Evolutionary conservation across 2,797 vertebrate species (phyloP), one percentile per base, ranked within the genome.

Genomic region (Meriones psammophilus): DNA sequence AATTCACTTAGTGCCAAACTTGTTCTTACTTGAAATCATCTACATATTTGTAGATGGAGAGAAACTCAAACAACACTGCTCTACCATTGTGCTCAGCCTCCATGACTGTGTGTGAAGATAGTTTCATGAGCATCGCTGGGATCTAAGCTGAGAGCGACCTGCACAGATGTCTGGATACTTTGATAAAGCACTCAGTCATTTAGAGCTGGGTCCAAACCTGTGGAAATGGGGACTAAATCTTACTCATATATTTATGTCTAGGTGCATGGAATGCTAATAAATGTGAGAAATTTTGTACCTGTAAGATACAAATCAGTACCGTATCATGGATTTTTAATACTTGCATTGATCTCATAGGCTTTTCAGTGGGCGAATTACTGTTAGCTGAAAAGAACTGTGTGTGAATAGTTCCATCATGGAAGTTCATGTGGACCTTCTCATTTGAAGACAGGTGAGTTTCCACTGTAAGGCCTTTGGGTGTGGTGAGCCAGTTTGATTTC

Each of bases 191-290:
- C 36, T 1, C 28, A 94, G 33, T 80, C 80, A 78, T 5, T 69
- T 58, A 83, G 68, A 79, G 15, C 74, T 79, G n/a, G 39, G 8
- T 10, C 77, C 74, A 87, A 83, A 95, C 10, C 62, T 90, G 73
- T 91, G 28, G 54, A 3, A 3, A 4, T 42, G 1, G 18, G 8
- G 15, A 33, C 33, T 77, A 89, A 89, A 77, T 22, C 50, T 90
- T 78, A 39, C 22, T 92, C 89, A 56, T 1, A 93, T 64, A 80
- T 89, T 74, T 79, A 87, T 88, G 8, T 84, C 33, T 92, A 62
- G 22, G 15, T 69, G 8, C 36, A 30, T 36, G 91, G 2, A 18
- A 3, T 46, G 17, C 18, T 95, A 66, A 68, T 83, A 42, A 85
- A 71, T 66, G 42, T 33, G 28, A 2, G 56, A 36, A 73, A 80